Base-by-base conservation (phyloP, 2,113 vertebrate species). In the Takifugu bimaculatus region DNA sequence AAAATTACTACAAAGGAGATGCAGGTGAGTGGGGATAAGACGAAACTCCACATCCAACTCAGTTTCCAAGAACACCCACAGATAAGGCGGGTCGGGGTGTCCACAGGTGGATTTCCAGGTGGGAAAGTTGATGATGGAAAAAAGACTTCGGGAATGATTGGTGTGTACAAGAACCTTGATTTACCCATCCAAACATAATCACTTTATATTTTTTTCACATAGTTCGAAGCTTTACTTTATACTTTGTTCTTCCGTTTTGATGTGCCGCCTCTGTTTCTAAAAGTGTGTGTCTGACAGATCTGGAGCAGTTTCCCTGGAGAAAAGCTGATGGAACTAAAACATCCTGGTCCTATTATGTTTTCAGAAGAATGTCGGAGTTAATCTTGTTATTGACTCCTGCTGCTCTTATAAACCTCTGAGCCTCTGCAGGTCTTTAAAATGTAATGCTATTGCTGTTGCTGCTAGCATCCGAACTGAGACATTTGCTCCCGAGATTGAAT, bases 271-370 rank as follows among this genome's bases (percentile, higher is more conserved):
- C 45, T 50, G 0, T 54, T 63, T 65, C 35, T 65, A 44, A 50
- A 67, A 59, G 35, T 14, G 43, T 50, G 39, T 10, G 59, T 53
- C 50, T 71, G 64, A 81, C 64, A 78, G 60, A 81, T 65, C 57
- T 75, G 70, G 70, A 72, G 57, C 75, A 74, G 57, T 42, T 11
- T 78, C 63, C 65, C 64, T 60, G 49, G 63, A 75, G 74, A 47
- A 54, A 53, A 55, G 20, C 56, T 64, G 64, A 73, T 67, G 69
- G 69, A 77, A 56, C 54, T 47, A 3, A 56, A 73, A 70, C 58
- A 53, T 63, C 58, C 58, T 53, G 50, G 13, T 15, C 50, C 53
- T 13, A 45, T 44, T n/a, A 54, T 11, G 0, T 14, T 42, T n/a
- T 42, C 54, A 58, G 47, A 60, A 35, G 50, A 13, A 68, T 35